Percentiles rank a stretch among this genome's conserved stretches.
phyloP scores from a whole-genome alignment of 92 coral and sea anemone genomes.

The Parazoanthus atlanticus region DNA sequence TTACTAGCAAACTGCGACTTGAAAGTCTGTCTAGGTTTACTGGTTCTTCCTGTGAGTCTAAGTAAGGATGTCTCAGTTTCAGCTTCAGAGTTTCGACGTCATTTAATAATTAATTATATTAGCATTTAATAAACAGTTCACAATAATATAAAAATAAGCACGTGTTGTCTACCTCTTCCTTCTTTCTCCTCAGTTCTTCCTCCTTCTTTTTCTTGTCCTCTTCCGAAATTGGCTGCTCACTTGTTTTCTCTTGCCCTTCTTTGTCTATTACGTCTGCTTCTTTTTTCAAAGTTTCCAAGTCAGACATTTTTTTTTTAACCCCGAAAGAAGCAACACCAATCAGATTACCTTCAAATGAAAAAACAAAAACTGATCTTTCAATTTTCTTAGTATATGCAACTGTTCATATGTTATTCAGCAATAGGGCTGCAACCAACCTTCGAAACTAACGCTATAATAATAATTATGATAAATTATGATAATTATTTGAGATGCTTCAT shows the following conservation, averaged over 20 bases:
- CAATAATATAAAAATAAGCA: too few relatives aligned
- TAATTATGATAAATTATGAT: background rate
- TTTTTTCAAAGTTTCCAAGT: background rate
- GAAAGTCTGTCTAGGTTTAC: too few relatives aligned
- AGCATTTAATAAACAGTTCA: too few relatives aligned
- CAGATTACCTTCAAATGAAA: background rate
- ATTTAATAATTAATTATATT: too few relatives aligned
- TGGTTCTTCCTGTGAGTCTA: too few relatives aligned
- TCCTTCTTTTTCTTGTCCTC: conserved; percentile 9
- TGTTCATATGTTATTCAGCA: too few relatives aligned
- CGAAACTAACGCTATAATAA: background rate
- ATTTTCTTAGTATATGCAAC: background rate
- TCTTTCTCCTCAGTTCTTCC: conserved; percentile 7
- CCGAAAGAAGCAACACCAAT: conserved; percentile 18
- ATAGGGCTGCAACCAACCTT: background rate
- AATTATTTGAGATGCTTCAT: too few relatives aligned
- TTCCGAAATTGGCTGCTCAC: background rate
- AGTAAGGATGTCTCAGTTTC: too few relatives aligned
- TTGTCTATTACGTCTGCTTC: background rate
- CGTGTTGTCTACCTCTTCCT: conserved; percentile 7
- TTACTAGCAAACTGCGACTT: too few relatives aligned
- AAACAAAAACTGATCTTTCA: background rate
- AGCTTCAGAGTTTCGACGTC: too few relatives aligned
- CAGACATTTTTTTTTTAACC: conserved; percentile 18
- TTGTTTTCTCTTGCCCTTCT: conserved; percentile 4